These are phyloP conservation scores for Philopotamus ludificatus DNA, from an alignment of 1,140 invertebrate species.

Conservation along the genomic window DNA sequence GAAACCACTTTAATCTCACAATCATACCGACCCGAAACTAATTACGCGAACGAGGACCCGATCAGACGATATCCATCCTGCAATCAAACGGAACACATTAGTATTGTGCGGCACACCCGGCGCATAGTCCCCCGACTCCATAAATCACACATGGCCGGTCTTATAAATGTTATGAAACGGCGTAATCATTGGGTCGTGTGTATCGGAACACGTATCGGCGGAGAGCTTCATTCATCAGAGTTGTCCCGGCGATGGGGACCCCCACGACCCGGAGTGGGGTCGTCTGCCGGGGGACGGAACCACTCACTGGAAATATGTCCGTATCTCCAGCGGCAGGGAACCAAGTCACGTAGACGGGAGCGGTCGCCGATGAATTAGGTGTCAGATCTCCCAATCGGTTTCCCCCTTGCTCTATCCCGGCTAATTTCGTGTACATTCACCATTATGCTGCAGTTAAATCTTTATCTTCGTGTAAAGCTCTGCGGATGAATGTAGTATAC, in stretches of 20 bases:
- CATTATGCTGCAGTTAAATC: conserved; percentile 13
- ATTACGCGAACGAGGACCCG: too few relatives aligned
- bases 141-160: neutral
- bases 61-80: too few relatives aligned
- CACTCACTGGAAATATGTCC: conserved; percentile 15
- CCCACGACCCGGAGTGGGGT: neutral
- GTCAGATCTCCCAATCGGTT: conserved; percentile 33
- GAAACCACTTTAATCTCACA: conserved; percentile 32
- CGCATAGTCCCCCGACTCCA: neutral
- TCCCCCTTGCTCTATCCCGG: conserved; percentile 15
- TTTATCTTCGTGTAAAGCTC: too few relatives aligned
- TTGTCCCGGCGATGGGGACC: conserved; percentile 1
- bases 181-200: neutral
- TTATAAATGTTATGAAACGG: neutral
- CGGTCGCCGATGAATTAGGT: conserved; percentile 33
- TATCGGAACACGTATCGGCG: neutral
- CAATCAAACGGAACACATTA: neutral
- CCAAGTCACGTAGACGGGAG: conserved; percentile 28
- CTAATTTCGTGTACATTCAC: conserved; percentile 26
- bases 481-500: too few relatives aligned
- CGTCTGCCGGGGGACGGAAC: neutral
- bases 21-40: too few relatives aligned
- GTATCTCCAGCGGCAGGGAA: conserved; percentile 4
- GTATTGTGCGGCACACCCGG: too few relatives aligned
- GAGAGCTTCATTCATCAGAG: conserved; percentile 5